Evolutionary conservation across 2,888 invertebrate genomes (phyloP), one percentile per base, ranked within the genome.

Genomic region (Scaptodrosophila latifasciaeformis): DNA sequence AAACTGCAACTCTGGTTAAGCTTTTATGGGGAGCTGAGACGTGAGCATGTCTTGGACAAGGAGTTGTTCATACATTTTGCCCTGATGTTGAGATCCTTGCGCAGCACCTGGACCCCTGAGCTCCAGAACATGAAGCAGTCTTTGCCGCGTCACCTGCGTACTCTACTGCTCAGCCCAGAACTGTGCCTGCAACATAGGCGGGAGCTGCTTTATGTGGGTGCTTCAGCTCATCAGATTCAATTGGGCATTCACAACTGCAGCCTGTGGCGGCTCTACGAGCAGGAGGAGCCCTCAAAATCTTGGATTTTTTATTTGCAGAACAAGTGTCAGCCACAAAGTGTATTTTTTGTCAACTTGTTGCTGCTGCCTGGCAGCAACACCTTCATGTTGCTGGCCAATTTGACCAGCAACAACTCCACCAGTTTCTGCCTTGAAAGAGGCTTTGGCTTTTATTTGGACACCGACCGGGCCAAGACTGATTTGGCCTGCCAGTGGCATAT

Each of bases 121-220:
- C 30, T 82, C 24, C 61, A 65, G 44, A 82, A 82, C 49, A 65
- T 82, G 62, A 39, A 67, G 45, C 80, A 75, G 48, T 64, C 63
- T 2, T 40, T 82, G 27, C 68, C 78, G 0, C 29, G 10, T 2
- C 4, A 43, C 1, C 34, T 82, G 5, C 35, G 30, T 4, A 19
- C 51, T 3, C 1, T 82, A 9, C 49, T 58, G 1, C 62, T 56
- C 15, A 67, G 69, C 35, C 47, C 52, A 2, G 53, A 49, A 37
- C 3, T 82, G 1, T 82, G 82, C 10, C 4, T 81, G 19, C 56
- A 51, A 18, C 71, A 79, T 49, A 19, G 18, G 4, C 37, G 39
- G 12, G 51, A 74, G 29, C 48, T 59, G 30, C 15, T 63, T 0
- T 71, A 65, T 18, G 45, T 39, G 1, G 1, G 47, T 9, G 44